Evolutionary conservation across 2,113 vertebrate genomes (phyloP).

Genomic region (Oreochromis spilurus): DNA sequence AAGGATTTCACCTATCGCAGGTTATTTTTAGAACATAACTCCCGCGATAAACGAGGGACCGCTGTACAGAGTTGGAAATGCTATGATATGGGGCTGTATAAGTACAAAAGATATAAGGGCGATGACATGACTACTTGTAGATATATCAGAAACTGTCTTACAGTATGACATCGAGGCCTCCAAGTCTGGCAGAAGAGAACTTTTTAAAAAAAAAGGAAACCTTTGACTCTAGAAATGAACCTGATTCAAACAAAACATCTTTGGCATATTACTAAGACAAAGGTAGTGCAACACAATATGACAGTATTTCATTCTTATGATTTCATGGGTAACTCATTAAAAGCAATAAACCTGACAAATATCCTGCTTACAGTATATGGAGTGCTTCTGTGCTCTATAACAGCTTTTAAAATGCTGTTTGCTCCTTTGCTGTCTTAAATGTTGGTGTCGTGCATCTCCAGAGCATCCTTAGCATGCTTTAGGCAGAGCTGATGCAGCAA

Average conservation of each 20-base stretch:
- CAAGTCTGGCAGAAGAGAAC: not conserved
- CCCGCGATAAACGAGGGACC: not conserved
- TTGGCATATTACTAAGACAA: not conserved
- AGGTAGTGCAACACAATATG: not conserved
- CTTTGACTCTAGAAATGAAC: not conserved
- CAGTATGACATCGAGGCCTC: not conserved
- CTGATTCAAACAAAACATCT: not conserved
- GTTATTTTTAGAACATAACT: not conserved
- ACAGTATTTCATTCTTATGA: not conserved
- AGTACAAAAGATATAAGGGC: not conserved
- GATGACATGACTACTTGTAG: not conserved
- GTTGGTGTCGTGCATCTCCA: slow-evolving; percentile 3
- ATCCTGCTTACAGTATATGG: not conserved
- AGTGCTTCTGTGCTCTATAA: not conserved
- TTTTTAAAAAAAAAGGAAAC: not conserved
- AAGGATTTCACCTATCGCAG: not conserved
- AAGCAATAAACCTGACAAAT: not conserved
- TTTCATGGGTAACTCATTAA: not conserved
- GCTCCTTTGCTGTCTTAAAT: not conserved
- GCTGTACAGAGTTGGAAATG: not conserved
- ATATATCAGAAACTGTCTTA: not conserved
- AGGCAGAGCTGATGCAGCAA: slow-evolving; percentile 4
- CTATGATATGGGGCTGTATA: not conserved
- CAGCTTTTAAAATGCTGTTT: not conserved
- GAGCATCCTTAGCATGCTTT: slow-evolving; percentile 4